Percentiles rank a stretch among this genome's conserved stretches.
These are phyloP conservation scores for Chaetorhynchus papuensis DNA, from an alignment of 2,113 vertebrate genomes.

Conservation along the genomic window DNA sequence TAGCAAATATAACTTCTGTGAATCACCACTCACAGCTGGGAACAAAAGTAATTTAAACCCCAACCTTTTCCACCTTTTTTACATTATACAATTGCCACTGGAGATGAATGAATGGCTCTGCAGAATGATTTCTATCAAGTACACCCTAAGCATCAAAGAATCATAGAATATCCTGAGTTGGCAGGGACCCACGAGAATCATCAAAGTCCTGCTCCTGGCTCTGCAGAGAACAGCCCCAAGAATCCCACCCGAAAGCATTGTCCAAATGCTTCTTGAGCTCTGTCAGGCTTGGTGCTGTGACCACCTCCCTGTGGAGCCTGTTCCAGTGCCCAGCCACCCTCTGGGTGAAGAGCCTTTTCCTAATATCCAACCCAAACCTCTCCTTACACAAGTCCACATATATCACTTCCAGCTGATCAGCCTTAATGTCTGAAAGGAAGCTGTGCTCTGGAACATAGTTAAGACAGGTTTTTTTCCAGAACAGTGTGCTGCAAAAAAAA, in stretches of 20 bases:
- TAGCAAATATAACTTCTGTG: not conserved
- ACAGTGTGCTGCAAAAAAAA: not conserved
- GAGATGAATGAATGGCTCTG: not conserved
- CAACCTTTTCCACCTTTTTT: not conserved
- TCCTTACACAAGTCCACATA: not conserved
- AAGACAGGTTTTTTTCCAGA: not conserved
- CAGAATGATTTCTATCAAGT: not conserved
- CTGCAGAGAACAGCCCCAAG: not conserved
- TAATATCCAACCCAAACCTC: not conserved
- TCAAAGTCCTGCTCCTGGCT: not conserved
- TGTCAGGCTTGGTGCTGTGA: not conserved
- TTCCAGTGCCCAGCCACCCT: not conserved
- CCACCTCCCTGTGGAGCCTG: not conserved
- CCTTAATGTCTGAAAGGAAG: not conserved
- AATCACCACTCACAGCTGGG: not conserved
- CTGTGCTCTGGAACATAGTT: not conserved
- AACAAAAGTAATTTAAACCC: not conserved
- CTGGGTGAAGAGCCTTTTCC: not conserved
- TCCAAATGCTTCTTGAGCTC: not conserved
- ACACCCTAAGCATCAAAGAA: not conserved
- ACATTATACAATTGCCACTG: not conserved
- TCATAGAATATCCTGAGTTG: not conserved
- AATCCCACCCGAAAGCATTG: not conserved
- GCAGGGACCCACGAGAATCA: not conserved
- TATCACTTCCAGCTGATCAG: not conserved